Conservation (phyloP, 1,140 invertebrate species). For the Drosophila oshimai region DNA sequence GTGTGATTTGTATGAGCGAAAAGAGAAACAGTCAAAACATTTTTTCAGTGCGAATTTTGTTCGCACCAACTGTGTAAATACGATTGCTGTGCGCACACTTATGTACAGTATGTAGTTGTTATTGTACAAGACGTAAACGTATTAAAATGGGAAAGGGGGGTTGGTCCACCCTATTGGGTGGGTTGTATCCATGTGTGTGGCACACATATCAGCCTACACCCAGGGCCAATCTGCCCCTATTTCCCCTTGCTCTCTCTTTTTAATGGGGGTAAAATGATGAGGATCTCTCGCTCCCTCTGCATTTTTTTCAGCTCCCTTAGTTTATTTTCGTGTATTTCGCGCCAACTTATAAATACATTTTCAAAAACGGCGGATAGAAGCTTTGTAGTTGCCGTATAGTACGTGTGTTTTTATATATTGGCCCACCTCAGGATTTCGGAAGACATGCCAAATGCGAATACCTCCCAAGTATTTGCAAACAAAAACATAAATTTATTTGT, state of each 20-base stretch:
- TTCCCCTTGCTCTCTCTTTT: neutral
- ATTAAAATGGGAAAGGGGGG: neutral
- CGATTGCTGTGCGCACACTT: no score
- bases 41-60: slow-evolving; percentile 31
- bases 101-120: no score
- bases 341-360: slow-evolving; percentile 68
- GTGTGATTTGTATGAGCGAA: slow-evolving; percentile 24
- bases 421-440: slow-evolving; percentile 36
- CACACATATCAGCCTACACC: slow-evolving; percentile 17
- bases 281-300: slow-evolving; percentile 1
- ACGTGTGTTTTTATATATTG: neutral
- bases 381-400: slow-evolving; percentile 1
- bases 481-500: slow-evolving; percentile 75
- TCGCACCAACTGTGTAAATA: slow-evolving; percentile 74
- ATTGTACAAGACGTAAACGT: slow-evolving; percentile 17
- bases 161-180: slow-evolving; percentile 25
- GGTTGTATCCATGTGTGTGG: slow-evolving; percentile 6
- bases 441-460: slow-evolving; percentile 61
- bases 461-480: slow-evolving; percentile 74
- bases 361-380: slow-evolving; percentile 7
- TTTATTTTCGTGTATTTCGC: slow-evolving; percentile 46
- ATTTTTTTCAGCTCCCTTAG: slow-evolving; percentile 42
- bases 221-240: slow-evolving; percentile 3
- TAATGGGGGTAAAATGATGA: neutral
- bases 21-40: slow-evolving; percentile 34